Percentiles rank a stretch among this genome's conserved stretches.
These are phyloP conservation scores for Leucophenga varia DNA, from an alignment of 1,140 invertebrate genomes.

Conservation along the genomic window DNA sequence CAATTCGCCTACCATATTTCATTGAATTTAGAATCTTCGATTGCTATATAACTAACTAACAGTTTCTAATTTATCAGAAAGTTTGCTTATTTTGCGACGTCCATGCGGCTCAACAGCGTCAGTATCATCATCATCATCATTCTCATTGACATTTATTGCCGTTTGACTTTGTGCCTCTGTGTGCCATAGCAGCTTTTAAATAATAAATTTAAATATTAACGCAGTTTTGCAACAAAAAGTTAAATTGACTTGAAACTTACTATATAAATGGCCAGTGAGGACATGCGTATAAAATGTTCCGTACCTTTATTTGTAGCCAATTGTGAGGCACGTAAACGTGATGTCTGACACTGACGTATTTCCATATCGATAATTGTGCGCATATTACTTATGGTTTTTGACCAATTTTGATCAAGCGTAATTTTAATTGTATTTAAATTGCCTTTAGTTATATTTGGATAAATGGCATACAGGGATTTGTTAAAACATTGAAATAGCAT, in stretches of 20 bases:
- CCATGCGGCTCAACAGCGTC: no score
- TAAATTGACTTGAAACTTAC: constrained; percentile 16
- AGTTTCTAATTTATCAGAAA: constrained; percentile 26
- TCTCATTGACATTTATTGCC: no score
- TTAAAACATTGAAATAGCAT: constrained; percentile 30
- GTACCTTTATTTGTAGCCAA: constrained; percentile 21
- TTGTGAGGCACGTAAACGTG: constrained; percentile 12
- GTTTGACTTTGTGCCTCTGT: no score
- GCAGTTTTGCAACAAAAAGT: neutral
- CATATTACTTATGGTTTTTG: constrained; percentile 29
- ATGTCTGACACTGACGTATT: constrained; percentile 25
- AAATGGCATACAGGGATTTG: constrained; percentile 27
- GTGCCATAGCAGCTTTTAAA: constrained; percentile 28
- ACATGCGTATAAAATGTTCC: constrained; percentile 34
- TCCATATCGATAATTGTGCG: constrained; percentile 37
- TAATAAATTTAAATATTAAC: neutral
- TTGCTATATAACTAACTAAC: constrained; percentile 30
- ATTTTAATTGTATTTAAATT: constrained; percentile 34
- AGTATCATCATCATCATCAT: constrained; percentile 1
- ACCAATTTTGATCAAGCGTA: constrained; percentile 26
- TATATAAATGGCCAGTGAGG: constrained; percentile 34
- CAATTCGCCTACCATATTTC: constrained; percentile 31
- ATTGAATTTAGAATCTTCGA: constrained; percentile 26
- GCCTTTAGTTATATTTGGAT: constrained; percentile 25
- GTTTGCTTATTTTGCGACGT: constrained; percentile 22